Conservation (phyloP, 2,113 vertebrate genomes). For the Pelecanoides urinatrix region DNA sequence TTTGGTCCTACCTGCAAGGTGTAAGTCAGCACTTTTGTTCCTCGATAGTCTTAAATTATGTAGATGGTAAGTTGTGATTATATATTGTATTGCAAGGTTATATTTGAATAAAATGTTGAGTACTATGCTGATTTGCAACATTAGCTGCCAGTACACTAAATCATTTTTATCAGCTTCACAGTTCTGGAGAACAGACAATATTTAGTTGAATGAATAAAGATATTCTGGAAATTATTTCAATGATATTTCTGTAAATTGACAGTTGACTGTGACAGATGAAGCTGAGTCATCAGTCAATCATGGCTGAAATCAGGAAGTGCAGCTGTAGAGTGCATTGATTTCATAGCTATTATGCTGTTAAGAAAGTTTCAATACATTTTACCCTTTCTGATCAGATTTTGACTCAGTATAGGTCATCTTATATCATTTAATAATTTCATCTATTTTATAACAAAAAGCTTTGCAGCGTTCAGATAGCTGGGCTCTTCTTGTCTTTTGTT, state of each 20-base stretch:
- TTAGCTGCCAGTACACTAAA: not conserved
- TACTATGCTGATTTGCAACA: not conserved
- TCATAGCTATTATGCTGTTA: not conserved
- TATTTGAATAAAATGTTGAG: not conserved
- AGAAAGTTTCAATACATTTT: not conserved
- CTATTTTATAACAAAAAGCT: not conserved
- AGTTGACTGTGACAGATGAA: not conserved
- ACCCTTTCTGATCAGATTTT: not conserved
- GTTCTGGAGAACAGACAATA: not conserved
- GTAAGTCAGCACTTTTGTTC: not conserved
- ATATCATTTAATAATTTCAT: not conserved
- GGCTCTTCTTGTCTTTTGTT: not conserved
- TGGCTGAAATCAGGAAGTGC: not conserved
- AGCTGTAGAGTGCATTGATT: not conserved
- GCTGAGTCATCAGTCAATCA: conserved; percentile 12
- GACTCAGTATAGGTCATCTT: not conserved
- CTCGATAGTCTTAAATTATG: not conserved
- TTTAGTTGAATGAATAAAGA: not conserved
- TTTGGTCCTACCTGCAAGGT: not conserved
- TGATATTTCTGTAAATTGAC: conserved; percentile 26
- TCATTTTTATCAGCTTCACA: not conserved
- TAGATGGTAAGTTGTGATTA: not conserved
- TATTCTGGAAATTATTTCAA: conserved; percentile 19
- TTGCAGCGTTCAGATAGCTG: not conserved
- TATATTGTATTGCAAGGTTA: not conserved